Conservation (phyloP, 2,797 vertebrate genomes). For the Manis javanica region DNA sequence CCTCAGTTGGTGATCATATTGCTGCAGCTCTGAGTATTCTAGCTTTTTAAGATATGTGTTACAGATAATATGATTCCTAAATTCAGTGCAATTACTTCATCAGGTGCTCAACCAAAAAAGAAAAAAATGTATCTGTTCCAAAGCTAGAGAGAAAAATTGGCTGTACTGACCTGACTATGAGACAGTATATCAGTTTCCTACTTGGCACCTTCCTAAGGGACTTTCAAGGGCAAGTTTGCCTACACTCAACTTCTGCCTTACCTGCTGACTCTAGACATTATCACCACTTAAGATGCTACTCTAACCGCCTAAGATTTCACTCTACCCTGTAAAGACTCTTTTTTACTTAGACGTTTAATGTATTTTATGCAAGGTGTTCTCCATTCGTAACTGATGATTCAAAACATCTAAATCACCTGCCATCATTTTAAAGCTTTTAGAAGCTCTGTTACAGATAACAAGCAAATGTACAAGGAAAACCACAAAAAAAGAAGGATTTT, state of each 20-base stretch:
- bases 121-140: background rate
- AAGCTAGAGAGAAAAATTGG: background rate
- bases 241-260: background rate
- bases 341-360: background rate
- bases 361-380: background rate
- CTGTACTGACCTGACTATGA: background rate
- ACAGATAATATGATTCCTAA: background rate
- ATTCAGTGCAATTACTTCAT: background rate
- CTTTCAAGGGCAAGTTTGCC: background rate
- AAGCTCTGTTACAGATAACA: background rate
- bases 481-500: background rate
- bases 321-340: background rate
- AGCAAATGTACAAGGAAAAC: background rate
- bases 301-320: too few species aligned
- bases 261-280: background rate
- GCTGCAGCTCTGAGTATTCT: background rate
- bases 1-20: background rate
- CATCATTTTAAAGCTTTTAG: background rate
- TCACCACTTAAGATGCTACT: background rate
- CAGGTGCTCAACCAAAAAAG: background rate
- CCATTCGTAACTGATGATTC: background rate
- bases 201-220: background rate
- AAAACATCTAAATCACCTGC: background rate
- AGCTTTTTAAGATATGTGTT: background rate
- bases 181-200: background rate